Percentiles rank a stretch among this genome's conserved stretches.
Evolutionary conservation across 2,797 vertebrate genomes (phyloP).

Genomic region (Rhabdophis nuchalis): DNA sequence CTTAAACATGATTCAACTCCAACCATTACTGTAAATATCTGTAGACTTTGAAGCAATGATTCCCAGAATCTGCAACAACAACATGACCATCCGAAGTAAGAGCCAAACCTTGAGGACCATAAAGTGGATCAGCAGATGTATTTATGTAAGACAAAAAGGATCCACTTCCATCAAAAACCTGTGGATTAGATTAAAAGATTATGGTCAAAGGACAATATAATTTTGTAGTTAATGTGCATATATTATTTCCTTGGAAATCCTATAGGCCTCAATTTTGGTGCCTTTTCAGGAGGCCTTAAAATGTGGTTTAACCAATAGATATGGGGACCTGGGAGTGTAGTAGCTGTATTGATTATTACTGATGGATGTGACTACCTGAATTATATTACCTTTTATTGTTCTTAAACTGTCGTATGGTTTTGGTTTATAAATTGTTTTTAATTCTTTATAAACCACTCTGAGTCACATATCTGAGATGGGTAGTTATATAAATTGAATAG

Average conservation of each 20-base stretch:
- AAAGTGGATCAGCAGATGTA: constrained; percentile 95
- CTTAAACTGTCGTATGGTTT: not conserved
- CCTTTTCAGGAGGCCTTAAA: not conserved
- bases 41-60: constrained; percentile 99
- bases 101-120: constrained; percentile 94
- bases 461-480: not conserved
- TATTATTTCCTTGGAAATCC: not conserved
- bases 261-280: not conserved
- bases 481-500: not conserved
- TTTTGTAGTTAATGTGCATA: not conserved
- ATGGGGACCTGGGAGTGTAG: not conserved
- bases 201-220: constrained; percentile 7
- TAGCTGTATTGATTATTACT: not conserved
- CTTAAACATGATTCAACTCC: constrained; percentile 34
- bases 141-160: constrained; percentile 98
- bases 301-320: not conserved
- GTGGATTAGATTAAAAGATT: constrained; percentile 42
- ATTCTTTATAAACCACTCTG: not conserved
- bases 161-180: constrained; percentile 98
- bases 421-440: not conserved
- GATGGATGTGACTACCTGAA: not conserved
- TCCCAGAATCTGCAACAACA: constrained; percentile 97
- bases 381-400: not conserved
- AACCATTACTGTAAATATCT: constrained; percentile 88
- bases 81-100: constrained; percentile 95